Percentiles rank a stretch among this genome's conserved stretches.
phyloP scores from a whole-genome alignment of 2,113 vertebrate genomes.

The Saguinus imperator region DNA sequence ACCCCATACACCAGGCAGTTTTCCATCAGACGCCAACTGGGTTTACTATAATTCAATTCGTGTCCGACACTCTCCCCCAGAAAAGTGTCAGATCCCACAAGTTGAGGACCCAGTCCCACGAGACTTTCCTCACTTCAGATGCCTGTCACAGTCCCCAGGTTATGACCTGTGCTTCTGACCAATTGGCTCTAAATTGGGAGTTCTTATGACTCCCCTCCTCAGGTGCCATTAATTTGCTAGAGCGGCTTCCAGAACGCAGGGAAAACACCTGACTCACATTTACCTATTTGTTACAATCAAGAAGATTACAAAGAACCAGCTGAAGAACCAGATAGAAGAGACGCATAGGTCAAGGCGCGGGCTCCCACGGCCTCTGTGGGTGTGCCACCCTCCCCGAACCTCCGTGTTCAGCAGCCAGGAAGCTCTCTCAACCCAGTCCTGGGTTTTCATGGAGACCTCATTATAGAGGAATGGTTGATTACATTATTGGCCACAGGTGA shows the following conservation, averaged over 20 bases:
- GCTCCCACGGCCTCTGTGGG: too few relatives aligned
- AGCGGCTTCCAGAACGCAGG: background rate
- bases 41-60: background rate
- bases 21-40: background rate
- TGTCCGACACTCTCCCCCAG: background rate
- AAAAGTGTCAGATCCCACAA: background rate
- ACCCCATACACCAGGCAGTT: background rate
- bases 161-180: background rate
- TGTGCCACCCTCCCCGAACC: background rate
- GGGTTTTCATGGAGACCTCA: background rate
- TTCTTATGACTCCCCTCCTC: background rate
- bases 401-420: background rate
- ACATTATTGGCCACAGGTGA: background rate
- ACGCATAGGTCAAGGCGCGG: background rate
- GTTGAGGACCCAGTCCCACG: background rate
- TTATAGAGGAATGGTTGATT: background rate
- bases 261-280: background rate
- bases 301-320: background rate
- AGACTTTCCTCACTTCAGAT: background rate
- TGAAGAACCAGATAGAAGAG: background rate
- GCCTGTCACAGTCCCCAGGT: background rate
- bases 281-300: background rate
- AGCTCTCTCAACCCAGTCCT: background rate
- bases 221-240: background rate
- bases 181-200: background rate